phyloP scores from a whole-genome alignment of 1,140 invertebrate genomes.

The Aradophagus sp. region DNA sequence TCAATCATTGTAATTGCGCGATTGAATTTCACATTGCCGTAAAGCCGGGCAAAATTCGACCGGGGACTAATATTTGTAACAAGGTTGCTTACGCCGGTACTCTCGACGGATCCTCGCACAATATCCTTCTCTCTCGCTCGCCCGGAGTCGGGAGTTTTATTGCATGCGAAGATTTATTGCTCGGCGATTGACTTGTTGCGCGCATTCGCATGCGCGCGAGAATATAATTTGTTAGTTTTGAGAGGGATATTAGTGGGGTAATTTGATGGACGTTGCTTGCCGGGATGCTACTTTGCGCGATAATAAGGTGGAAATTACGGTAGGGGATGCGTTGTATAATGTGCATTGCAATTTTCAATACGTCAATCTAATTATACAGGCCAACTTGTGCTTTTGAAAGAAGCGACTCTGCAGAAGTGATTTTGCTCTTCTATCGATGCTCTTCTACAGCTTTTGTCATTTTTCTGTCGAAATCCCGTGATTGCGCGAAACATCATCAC shows the following conservation, averaged over 20 bases:
- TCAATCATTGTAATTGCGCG: too few species aligned
- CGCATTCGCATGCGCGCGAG: slow-evolving; percentile 30
- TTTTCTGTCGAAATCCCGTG: too few species aligned
- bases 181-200: slow-evolving; percentile 38
- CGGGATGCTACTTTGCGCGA: slow-evolving; percentile 14
- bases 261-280: slow-evolving; percentile 23
- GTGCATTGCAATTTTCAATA: too few species aligned
- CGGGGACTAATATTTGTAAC: slow-evolving; percentile 1
- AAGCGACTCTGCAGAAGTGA: too few species aligned
- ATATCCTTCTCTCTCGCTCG: too few species aligned
- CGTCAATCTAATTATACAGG: too few species aligned
- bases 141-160: slow-evolving; percentile 29
- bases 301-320: slow-evolving; percentile 19
- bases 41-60: too few species aligned
- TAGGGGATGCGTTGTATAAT: background rate
- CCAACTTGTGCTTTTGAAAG: too few species aligned
- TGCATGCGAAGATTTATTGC: slow-evolving; percentile 45
- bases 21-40: too few species aligned
- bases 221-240: slow-evolving; percentile 42
- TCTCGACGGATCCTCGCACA: slow-evolving; percentile 1
- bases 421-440: too few species aligned
- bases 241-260: slow-evolving; percentile 25
- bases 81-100: background rate
- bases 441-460: too few species aligned
- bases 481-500: too few species aligned